These are phyloP conservation scores for Glaucomys volans DNA, from an alignment of 2,113 vertebrate species.

Conservation along the genomic window DNA sequence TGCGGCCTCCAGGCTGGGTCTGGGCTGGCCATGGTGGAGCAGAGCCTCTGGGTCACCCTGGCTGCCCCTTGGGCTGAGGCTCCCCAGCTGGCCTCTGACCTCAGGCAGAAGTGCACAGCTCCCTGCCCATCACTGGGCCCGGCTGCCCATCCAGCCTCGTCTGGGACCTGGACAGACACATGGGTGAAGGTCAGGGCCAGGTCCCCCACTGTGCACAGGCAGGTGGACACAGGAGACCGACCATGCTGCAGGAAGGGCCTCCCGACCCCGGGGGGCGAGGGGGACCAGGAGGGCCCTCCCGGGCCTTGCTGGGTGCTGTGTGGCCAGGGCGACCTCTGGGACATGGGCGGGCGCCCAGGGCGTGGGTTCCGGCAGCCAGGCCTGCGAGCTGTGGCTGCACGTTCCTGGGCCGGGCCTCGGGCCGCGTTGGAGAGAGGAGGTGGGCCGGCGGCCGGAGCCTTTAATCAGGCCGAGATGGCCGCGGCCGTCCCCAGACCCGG, in stretches of 20 bases:
- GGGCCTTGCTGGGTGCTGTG: accelerated
- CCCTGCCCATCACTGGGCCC: accelerated
- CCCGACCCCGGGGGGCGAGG: accelerated
- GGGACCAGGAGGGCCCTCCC: accelerated
- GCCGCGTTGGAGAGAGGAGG: constrained; percentile 44
- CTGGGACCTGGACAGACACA: too few species aligned
- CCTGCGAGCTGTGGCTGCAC: neutral
- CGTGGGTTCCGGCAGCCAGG: neutral
- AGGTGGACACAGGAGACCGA: accelerated
- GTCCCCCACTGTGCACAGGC: too few species aligned
- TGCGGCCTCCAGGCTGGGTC: neutral
- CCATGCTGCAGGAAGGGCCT: neutral
- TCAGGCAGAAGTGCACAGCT: neutral
- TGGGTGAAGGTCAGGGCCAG: accelerated
- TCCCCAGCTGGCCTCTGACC: too few species aligned
- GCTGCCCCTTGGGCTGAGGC: too few species aligned
- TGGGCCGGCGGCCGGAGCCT: constrained; percentile 44
- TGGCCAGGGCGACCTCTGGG: accelerated
- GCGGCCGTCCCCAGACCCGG: neutral
- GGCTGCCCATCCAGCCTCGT: too few species aligned
- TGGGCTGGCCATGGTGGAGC: neutral
- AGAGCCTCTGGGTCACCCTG: too few species aligned
- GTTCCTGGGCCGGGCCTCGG: neutral
- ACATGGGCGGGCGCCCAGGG: neutral
- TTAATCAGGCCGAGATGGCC: constrained; percentile 73